Evolutionary conservation across 1,140 invertebrate genomes (phyloP), one percentile per base, ranked within the genome.

Genomic region (Cylas formicarius): DNA sequence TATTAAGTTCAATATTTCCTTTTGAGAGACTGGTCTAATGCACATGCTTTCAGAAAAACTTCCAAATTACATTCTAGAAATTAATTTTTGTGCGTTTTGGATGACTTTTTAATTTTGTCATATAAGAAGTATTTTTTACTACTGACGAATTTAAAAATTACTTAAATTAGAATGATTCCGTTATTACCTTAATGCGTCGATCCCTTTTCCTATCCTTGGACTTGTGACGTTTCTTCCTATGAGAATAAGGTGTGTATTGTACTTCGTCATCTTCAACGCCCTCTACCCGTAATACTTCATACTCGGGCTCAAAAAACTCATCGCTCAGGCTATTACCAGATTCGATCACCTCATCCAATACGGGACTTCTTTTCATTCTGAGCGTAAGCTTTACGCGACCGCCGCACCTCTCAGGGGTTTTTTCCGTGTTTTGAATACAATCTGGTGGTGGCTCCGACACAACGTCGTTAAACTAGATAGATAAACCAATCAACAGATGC

Each of bases 271-370:
- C 28, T 16, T 82, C 81, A 6, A 87, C 75, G 10, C 86, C 86
- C 60, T 88, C 86, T 43, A 87, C 76, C 40, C 85, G 74, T 55
- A 89, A 63, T 17, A 90, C 82, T 66, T 91, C 87, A 62, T 91
- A 90, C 56, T 90, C 85, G 2, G 81, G 79, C 50, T 79, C 78
- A 44, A 75, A 80, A 40, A 67, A 73, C 24, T 71, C 72, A 41
- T 80, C 78, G 53, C 75, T 78, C 3, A 82, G 64, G 56, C 77
- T 81, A 19, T 76, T 83, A 5, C 86, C 85, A 9, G 83, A 82
- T 63, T 90, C 86, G 47, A 88, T 83, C 0, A 87, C 77, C 52
- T 91, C 86, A 57, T 90, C 87, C 10, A 88, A 62, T 41, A 89
- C 80, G 1, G 86, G 86, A 34, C 86, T 89, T 16, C 87, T 77